Evolutionary conservation across 2,888 invertebrate species (phyloP), one percentile per base, ranked within the genome.

Genomic region (Cerceris rybyensis): DNA sequence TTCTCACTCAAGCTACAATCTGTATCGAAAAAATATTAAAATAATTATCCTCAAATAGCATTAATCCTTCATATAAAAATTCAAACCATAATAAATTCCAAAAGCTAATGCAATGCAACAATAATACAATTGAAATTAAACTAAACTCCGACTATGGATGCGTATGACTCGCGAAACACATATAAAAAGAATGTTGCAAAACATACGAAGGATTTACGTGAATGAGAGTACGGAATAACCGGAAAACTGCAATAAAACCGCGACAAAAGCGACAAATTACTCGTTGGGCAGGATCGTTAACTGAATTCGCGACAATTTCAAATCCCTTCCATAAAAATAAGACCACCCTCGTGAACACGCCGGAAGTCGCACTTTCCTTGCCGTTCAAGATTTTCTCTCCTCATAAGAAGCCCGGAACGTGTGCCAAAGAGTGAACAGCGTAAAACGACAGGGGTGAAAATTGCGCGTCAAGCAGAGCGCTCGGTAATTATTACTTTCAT

Each of bases 401-500:
- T 64, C 73, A 28, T 74, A 70, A 70, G 74, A 52, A 49, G 66
- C 50, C 4, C 28, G 28, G 54, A 16, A 42, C 55, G 68, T 71
- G 49, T 50, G 43, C 54, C 28, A 28, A 28, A 52, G 41, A 50
- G 63, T 49, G 39, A 64, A 17, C 68, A 64, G 11, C 42, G 41
- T 41, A 49, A 61, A 61, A 66, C 66, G 65, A 65, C 77, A 59
- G 70, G 58, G 58, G 68, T 49, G 72, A 65, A 71, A 64, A 82
- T 77, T 80, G 71, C 55, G 70, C 66, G 75, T 70, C 70, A 57
- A 68, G 70, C 70, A 66, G 64, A 70, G 58, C 71, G 68, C 57
- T 75, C 52, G 42, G 66, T 75, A 84, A 84, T 84, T 81, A 84
- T 84, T 82, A 70, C 80, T 78, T 81, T 78, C 78, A 78, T 78